Evolutionary conservation across 1,140 invertebrate species (phyloP).

Genomic region (Hyles vespertilio): DNA sequence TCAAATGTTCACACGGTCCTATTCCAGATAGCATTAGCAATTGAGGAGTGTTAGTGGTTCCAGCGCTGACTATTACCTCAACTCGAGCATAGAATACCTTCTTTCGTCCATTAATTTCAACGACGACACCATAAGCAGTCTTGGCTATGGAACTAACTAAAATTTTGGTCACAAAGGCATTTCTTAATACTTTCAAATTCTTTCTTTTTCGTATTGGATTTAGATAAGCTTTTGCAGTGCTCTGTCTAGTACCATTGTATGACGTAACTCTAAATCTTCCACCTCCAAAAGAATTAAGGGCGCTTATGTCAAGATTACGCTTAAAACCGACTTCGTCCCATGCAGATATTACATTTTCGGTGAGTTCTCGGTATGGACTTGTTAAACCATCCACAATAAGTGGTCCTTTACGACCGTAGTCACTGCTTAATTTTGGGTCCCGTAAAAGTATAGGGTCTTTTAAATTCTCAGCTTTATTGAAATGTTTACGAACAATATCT

Average conservation of each 20-base stretch:
- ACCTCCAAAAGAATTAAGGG: constrained; percentile 52
- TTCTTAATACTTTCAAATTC: constrained; percentile 82
- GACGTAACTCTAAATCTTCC: constrained; percentile 50
- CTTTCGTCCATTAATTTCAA: constrained; percentile 33
- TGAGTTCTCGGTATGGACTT: constrained; percentile 25
- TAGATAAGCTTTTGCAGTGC: constrained; percentile 78
- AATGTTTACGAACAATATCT: constrained; percentile 32
- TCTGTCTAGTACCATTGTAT: constrained; percentile 77
- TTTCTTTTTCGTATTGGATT: constrained; percentile 68
- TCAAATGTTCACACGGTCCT: constrained; percentile 54
- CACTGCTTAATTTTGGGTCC: constrained; percentile 19
- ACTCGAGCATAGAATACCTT: constrained; percentile 42
- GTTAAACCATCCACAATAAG: constrained; percentile 40
- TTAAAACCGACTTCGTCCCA: constrained; percentile 44
- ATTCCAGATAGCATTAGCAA: constrained; percentile 66
- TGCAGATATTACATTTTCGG: constrained; percentile 49
- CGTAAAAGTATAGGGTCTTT: constrained; percentile 27
- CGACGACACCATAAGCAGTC: constrained; percentile 46
- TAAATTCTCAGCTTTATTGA: constrained; percentile 42
- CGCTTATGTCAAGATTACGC: constrained; percentile 40
- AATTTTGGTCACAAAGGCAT: constrained; percentile 72
- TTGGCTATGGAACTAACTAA: constrained; percentile 37
- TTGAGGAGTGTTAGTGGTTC: constrained; percentile 75
- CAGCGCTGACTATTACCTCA: constrained; percentile 76
- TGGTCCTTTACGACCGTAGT: constrained; percentile 39